Evolutionary conservation across 2,888 invertebrate species (phyloP), one percentile per base, ranked within the genome.

Genomic region (Chelonus formosanus): DNA sequence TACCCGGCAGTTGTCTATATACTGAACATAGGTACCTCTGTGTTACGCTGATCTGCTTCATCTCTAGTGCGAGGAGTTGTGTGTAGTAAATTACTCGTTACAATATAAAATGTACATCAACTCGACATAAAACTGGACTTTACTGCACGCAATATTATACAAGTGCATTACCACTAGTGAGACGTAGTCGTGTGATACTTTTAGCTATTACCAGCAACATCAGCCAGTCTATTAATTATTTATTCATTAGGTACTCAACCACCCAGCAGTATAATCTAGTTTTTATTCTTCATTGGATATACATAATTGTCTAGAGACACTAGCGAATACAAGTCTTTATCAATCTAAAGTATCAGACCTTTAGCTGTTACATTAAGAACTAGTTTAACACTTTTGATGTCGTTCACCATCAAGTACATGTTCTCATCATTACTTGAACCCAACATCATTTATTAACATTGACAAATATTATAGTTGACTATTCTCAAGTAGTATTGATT

Each of bases 101-200:
- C 67, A 68, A 67, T 70, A 70, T 70, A 68, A 68, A 70, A 70
- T 58, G 68, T 68, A 61, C 70, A 68, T 70, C 68, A 70, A 59
- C 65, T 67, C 61, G 52, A 67, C 68, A 68, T 68, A 64, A 70
- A 70, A 64, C 62, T 55, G 67, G 55, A 68, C 65, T 68, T 70
- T 66, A 40, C 59, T 62, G 62, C 62, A 52, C 62, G 64, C 64
- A 58, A 67, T 67, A 63, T 67, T 67, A 57, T 44, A 56, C 55
- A 61, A 66, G 62, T 63, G 36, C 53, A 53, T 58, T 34, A 34
- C 20, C 40, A 48, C 44, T 43, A 61, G 31, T 52, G 45, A 35
- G 31, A 45, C 10, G 43, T 52, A 52, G 31, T 52, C 52, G 52
- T 52, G 32, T 52, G 35, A 20, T 61, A 7, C 6, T 50, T n/a